Evolutionary conservation across 2,797 vertebrate genomes (phyloP).

Genomic region (Triplophysa bombifrons): DNA sequence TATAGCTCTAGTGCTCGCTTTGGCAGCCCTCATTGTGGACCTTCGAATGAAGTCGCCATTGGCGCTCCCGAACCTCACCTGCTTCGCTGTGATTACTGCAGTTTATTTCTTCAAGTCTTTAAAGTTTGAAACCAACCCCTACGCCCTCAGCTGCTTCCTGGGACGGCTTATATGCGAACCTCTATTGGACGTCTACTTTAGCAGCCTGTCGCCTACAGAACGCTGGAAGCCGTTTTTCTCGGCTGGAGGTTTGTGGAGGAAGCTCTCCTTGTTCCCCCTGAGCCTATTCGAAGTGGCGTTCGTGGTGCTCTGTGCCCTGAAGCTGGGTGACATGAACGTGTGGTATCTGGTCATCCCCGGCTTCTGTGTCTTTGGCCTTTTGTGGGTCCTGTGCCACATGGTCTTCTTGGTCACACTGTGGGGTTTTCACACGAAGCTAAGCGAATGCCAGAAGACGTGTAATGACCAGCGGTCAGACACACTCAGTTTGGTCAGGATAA

Average conservation of each 20-base stretch:
- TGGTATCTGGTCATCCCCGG: slow-evolving; percentile 99
- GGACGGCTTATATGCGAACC: slow-evolving; percentile 91
- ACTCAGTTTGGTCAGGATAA: slow-evolving; percentile 89
- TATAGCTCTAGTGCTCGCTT: slow-evolving; percentile 83
- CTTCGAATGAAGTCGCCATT: slow-evolving; percentile 95
- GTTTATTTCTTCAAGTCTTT: slow-evolving; percentile 89
- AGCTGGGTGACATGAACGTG: slow-evolving; percentile 83
- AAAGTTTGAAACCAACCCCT: slow-evolving; percentile 83
- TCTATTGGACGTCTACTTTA: slow-evolving; percentile 93
- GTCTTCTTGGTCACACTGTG: slow-evolving; percentile 95
- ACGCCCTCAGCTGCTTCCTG: slow-evolving; percentile 91
- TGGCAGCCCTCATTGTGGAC: slow-evolving; percentile 89
- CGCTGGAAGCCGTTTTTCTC: slow-evolving; percentile 92
- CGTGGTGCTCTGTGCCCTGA: slow-evolving; percentile 83
- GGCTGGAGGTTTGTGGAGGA: slow-evolving; percentile 85
- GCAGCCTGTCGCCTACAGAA: slow-evolving; percentile 87
- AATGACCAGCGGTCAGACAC: slow-evolving; percentile 81
- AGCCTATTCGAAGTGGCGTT: slow-evolving; percentile 80
- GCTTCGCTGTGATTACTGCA: slow-evolving; percentile 83
- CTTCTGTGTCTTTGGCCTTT: slow-evolving; percentile 93
- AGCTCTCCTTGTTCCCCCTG: slow-evolving; percentile 87
- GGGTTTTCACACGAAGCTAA: slow-evolving; percentile 97
- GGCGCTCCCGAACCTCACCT: slow-evolving; percentile 86
- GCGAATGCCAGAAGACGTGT: slow-evolving; percentile 90
- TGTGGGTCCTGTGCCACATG: slow-evolving; percentile 94